These are phyloP conservation scores for Musca vetustissima DNA, from an alignment of 1,140 invertebrate genomes.

Conservation along the genomic window DNA sequence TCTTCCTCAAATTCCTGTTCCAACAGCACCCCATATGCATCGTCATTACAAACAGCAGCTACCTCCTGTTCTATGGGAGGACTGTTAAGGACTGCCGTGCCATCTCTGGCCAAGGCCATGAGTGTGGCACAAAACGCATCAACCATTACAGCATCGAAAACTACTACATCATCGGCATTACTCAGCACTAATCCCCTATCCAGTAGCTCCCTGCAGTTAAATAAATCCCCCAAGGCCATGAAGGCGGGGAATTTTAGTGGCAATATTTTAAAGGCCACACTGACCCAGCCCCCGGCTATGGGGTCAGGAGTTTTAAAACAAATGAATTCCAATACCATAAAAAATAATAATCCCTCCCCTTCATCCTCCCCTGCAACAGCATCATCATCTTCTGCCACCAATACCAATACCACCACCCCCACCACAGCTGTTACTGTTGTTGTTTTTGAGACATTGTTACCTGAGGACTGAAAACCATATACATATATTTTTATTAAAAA, in stretches of 20 bases:
- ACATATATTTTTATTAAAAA: slow-evolving; percentile 7
- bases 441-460: slow-evolving; percentile 57
- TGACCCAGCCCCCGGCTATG: no score
- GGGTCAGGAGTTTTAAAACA: background rate
- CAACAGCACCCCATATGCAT: slow-evolving; percentile 35
- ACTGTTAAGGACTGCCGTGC: slow-evolving; percentile 16
- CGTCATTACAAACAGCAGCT: slow-evolving; percentile 25
- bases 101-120: background rate
- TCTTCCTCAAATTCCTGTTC: background rate
- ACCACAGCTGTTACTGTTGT: slow-evolving; percentile 56
- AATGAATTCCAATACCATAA: background rate
- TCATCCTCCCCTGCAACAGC: background rate
- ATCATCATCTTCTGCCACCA: background rate
- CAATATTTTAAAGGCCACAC: background rate
- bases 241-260: slow-evolving; percentile 30
- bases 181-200: slow-evolving; percentile 14
- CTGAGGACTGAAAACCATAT: slow-evolving; percentile 50
- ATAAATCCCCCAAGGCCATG: slow-evolving; percentile 31
- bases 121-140: slow-evolving; percentile 7
- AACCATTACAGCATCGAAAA: background rate
- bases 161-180: slow-evolving; percentile 26
- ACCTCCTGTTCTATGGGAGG: background rate
- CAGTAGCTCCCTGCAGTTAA: background rate
- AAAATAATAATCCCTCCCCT: slow-evolving; percentile 14
- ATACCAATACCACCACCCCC: slow-evolving; percentile 35